Base-by-base conservation (phyloP, 2,797 vertebrate genomes). In the Coracias cyanogaster region DNA sequence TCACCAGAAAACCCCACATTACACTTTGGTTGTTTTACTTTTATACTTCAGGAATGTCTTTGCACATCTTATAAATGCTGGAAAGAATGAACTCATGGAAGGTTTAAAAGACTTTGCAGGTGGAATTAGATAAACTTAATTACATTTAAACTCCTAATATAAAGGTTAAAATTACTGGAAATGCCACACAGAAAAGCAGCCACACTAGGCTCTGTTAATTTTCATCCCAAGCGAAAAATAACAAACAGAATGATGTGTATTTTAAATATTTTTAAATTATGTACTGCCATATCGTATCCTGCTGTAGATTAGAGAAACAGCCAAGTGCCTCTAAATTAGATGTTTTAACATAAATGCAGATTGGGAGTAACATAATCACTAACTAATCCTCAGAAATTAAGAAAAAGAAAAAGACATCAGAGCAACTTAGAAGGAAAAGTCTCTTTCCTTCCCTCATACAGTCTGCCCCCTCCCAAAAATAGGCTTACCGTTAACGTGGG, bases 181-280 rank as follows among this genome's bases (percentile, higher is more conserved):
- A 65, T 60, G 46, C 83, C 93, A 71, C 35, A 52, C 60, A 65
- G 24, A 49, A 81, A 4, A 31, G 51, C 19, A 77, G 15, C 52
- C 52, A 31, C 17, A 51, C 35, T 19, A 48, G 85, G 60, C 21
- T 16, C n/a, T 48, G 64, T 72, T 92, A 76, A 49, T 85, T 35
- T 72, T 41, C 4, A 10, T 83, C 48, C 71, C 80, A 76, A 60
- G 57, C 55, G 48, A 84, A 79, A 94, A 91, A 69, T 67, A 71
- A 70, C 67, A 60, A 35, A 31, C 37, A 54, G 46, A 92, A 92
- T 19, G 14, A 64, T 79, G 45, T 54, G 80, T 92, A 82, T 76
- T 90, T 80, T 87, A 74, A 82, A 64, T 62, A 82, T 65, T 71
- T 62, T n/a, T 74, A 39, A 64, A 94, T 82, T 83, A 82, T 64